Evolutionary conservation across 2,888 invertebrate species (phyloP), one percentile per base, ranked within the genome.

Genomic region (Aphidius colemani): DNA sequence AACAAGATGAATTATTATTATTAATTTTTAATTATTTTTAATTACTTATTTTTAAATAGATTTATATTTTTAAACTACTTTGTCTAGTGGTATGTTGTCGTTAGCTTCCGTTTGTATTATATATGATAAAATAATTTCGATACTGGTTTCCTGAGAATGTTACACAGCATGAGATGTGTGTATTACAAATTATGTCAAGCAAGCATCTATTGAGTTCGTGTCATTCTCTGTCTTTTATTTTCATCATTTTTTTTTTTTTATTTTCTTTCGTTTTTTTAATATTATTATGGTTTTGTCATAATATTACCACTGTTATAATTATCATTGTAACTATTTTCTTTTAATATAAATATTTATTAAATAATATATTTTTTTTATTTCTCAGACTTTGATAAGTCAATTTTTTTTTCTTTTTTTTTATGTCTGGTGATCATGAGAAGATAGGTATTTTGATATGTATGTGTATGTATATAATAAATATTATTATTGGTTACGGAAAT

Each of bases 71-170:
- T 30, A 13, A 13, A 13, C 13, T 13, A 13, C 13, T 13, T 13
- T 13, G 13, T 49, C 55, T 64, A 66, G 67, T 69, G 70, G 30
- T 30, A 30, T 30, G 30, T 30, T 2, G 30, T 2, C 5, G 30
- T 30, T 63, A 71, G 72, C 74, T 77, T 79, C 75, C 76, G 78
- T 75, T 69, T 45, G 71, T 73, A 72, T 74, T 78, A 75, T 76
- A 30, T 30, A 30, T 30, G 3, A 30, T 30, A 30, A 30, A 78
- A 79, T 79, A 79, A 78, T 75, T 74, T 74, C 71, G 76, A 77
- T 76, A 78, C 72, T 71, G 67, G 72, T 74, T 78, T 78, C 76
- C 78, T 76, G 75, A 70, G 71, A 43, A 58, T 40, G 49, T 51
- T 51, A 4, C 30, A 30, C 30, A 30, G 55, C 40, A 7, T 43